These are phyloP conservation scores for Parthenolecanium corni DNA, from an alignment of 2,888 invertebrate genomes.

Conservation along the genomic window DNA sequence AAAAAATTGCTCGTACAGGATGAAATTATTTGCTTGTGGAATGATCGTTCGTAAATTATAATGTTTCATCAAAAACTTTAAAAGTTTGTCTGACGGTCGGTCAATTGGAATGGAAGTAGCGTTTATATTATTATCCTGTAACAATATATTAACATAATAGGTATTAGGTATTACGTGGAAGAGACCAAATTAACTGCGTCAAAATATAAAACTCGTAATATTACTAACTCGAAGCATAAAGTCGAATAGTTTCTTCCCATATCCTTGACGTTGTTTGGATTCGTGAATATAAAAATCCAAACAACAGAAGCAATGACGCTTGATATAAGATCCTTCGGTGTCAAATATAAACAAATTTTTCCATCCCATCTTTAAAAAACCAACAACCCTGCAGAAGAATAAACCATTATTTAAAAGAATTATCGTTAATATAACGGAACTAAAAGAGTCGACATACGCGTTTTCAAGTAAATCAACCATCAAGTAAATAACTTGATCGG, in stretches of 20 bases:
- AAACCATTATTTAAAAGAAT: no score
- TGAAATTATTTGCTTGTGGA: slow-evolving; percentile 25
- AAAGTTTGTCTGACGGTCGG: slow-evolving; percentile 79
- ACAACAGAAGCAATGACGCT: slow-evolving; percentile 72
- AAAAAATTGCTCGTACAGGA: slow-evolving; percentile 22
- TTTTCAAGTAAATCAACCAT: slow-evolving; percentile 45
- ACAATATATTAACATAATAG: no score
- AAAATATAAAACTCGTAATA: slow-evolving; percentile 32
- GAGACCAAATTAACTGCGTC: not conserved
- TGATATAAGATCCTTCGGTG: slow-evolving; percentile 54
- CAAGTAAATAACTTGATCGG: slow-evolving; percentile 47
- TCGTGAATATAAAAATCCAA: slow-evolving; percentile 87
- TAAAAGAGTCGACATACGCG: slow-evolving; percentile 39
- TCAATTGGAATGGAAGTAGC: slow-evolving; percentile 78
- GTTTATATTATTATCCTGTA: slow-evolving; percentile 54
- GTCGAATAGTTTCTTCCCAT: slow-evolving; percentile 74
- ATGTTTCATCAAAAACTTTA: slow-evolving; percentile 72
- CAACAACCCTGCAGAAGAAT: slow-evolving; percentile 57
- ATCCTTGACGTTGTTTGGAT: slow-evolving; percentile 70
- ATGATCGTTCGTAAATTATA: slow-evolving; percentile 38
- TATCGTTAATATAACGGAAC: not conserved
- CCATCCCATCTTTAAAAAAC: slow-evolving; percentile 76
- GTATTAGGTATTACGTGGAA: not conserved
- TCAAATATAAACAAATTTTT: slow-evolving; percentile 83
- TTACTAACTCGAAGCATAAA: slow-evolving; percentile 64